phyloP scores from a whole-genome alignment of 2,113 vertebrate species.

The Zosterops pallidus region DNA sequence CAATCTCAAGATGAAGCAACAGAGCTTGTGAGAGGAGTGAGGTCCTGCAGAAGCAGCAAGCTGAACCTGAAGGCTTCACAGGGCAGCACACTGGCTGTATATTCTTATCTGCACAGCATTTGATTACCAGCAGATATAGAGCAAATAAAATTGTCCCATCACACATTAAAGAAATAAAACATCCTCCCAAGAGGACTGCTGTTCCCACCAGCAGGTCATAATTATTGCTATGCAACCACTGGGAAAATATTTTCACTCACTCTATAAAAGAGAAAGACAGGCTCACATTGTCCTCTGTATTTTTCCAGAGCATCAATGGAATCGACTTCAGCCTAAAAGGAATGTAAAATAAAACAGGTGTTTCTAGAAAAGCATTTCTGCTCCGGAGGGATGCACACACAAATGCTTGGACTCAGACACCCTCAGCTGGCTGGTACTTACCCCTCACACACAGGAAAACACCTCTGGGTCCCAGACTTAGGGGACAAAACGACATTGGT shows the following conservation, averaged over 20 bases:
- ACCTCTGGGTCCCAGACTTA: background rate
- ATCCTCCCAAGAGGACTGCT: background rate
- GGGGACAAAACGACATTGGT: background rate
- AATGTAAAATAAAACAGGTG: background rate
- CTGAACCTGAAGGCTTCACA: background rate
- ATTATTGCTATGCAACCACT: background rate
- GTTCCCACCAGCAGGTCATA: background rate
- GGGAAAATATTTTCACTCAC: slow-evolving; percentile 74
- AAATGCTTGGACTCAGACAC: background rate
- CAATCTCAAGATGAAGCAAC: background rate
- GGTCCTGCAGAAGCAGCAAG: background rate
- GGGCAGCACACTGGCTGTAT: background rate
- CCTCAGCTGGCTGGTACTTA: background rate
- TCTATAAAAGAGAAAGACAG: slow-evolving; percentile 89
- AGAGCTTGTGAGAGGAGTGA: background rate
- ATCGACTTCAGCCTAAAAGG: slow-evolving; percentile 88
- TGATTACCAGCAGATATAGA: background rate
- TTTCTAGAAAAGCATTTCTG: background rate
- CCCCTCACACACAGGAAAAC: rapidly evolving
- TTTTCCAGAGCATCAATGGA: slow-evolving; percentile 84
- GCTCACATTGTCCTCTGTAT: slow-evolving; percentile 89
- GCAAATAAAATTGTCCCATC: background rate
- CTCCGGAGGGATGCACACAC: background rate
- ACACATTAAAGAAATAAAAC: background rate
- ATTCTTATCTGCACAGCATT: background rate